These are phyloP conservation scores for Pagetopsis macropterus DNA, from an alignment of 2,797 vertebrate species.

Conservation along the genomic window DNA sequence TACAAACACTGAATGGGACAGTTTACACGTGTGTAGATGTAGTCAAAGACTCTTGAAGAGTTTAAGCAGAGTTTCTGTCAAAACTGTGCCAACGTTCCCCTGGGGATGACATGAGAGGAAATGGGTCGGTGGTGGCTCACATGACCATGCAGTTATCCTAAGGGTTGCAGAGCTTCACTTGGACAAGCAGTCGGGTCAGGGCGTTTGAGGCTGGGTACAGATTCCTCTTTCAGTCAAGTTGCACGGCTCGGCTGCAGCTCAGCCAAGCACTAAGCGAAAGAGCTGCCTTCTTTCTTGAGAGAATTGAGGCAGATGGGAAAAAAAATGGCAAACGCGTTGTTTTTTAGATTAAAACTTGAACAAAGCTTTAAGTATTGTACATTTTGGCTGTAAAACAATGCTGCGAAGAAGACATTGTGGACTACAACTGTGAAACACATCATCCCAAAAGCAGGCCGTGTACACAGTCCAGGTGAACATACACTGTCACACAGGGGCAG, in stretches of 20 bases:
- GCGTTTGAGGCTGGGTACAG: constrained; percentile 19
- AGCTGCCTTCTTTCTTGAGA: constrained; percentile 16
- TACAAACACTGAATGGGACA: constrained; percentile 20
- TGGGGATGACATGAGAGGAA: constrained; percentile 45
- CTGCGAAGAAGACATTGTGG: background rate
- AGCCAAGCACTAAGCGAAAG: constrained; percentile 22
- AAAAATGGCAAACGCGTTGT: constrained; percentile 25
- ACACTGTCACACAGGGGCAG: constrained; percentile 39
- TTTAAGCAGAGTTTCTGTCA: constrained; percentile 35
- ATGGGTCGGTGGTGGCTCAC: constrained; percentile 53
- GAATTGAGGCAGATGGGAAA: constrained; percentile 27
- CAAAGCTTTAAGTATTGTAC: background rate
- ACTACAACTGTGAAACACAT: constrained; percentile 24
- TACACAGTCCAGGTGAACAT: constrained; percentile 14
- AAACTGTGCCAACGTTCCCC: constrained; percentile 40
- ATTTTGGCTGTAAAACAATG: constrained; percentile 36
- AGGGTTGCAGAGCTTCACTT: constrained; percentile 43
- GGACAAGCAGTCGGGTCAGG: constrained; percentile 42
- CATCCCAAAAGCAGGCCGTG: constrained; percentile 22
- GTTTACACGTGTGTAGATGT: constrained; percentile 3
- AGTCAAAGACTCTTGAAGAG: constrained; percentile 24
- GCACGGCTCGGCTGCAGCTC: constrained; percentile 18
- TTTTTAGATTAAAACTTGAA: constrained; percentile 37
- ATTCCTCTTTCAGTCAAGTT: constrained; percentile 40
- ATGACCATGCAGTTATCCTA: constrained; percentile 39